A percentile compares a stretch with the other conserved stretches of the same genome.
phyloP scores from a whole-genome alignment of 2,888 invertebrate genomes.

The Pollenia labialis region DNA sequence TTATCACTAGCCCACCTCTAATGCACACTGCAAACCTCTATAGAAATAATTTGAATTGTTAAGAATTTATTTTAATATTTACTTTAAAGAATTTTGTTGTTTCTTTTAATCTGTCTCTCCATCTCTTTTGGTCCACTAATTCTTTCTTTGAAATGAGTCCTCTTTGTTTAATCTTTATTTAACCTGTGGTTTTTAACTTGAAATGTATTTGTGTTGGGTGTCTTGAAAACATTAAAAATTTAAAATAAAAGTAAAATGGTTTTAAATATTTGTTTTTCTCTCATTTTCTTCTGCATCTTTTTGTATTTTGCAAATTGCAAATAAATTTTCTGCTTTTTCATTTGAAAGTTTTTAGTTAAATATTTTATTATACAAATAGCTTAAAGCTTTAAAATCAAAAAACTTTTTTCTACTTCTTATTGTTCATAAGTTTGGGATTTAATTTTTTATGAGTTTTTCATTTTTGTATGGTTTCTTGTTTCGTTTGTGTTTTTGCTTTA shows the following conservation, averaged over 20 bases:
- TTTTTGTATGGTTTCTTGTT: background rate
- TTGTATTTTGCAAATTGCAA: conserved; percentile 5
- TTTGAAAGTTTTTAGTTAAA: conserved; percentile 43
- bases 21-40: background rate
- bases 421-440: background rate
- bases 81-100: conserved; percentile 7
- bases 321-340: conserved; percentile 27
- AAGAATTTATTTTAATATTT: background rate
- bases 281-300: background rate
- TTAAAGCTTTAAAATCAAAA: conserved; percentile 39
- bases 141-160: background rate
- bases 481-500: background rate
- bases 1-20: background rate
- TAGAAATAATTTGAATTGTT: conserved; percentile 6
- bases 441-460: conserved; percentile 18
- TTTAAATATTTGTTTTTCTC: background rate
- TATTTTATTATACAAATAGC: conserved; percentile 33
- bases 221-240: conserved; percentile 10
- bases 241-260: background rate
- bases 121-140: background rate
- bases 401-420: conserved; percentile 8
- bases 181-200: background rate
- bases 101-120: background rate
- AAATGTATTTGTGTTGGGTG: background rate
- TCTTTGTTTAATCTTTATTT: background rate